Evolutionary conservation across 2,113 vertebrate genomes (phyloP).

Genomic region (Lamprologus lemairii): DNA sequence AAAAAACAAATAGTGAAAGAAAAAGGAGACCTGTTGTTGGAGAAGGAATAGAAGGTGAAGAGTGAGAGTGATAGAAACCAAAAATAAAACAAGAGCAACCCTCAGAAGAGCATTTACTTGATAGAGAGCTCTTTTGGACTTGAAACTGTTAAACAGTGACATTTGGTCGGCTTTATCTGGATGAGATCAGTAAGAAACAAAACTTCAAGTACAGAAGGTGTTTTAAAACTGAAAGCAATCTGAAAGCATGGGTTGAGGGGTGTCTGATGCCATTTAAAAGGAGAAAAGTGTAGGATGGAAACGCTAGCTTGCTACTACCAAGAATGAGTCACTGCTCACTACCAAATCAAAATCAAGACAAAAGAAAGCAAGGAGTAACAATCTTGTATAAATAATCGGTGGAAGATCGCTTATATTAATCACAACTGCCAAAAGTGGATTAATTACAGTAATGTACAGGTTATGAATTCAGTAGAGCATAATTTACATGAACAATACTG

Average conservation of each 20-base stretch:
- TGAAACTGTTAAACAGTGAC: background rate
- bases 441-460: background rate
- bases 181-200: background rate
- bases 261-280: background rate
- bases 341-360: background rate
- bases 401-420: background rate
- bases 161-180: background rate
- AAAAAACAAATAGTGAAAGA: background rate
- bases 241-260: background rate
- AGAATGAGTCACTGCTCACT: background rate
- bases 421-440: background rate
- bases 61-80: background rate
- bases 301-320: background rate
- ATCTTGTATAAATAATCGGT: background rate
- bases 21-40: background rate
- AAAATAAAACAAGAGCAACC: background rate
- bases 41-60: background rate
- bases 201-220: background rate
- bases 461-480: background rate
- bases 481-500: background rate
- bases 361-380: background rate
- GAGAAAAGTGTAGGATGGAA: background rate
- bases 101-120: background rate
- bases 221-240: background rate
- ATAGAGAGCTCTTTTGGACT: background rate